Evolutionary conservation across 2,113 vertebrate species (phyloP), one percentile per base, ranked within the genome.

Genomic region (Tonatia bakeri): DNA sequence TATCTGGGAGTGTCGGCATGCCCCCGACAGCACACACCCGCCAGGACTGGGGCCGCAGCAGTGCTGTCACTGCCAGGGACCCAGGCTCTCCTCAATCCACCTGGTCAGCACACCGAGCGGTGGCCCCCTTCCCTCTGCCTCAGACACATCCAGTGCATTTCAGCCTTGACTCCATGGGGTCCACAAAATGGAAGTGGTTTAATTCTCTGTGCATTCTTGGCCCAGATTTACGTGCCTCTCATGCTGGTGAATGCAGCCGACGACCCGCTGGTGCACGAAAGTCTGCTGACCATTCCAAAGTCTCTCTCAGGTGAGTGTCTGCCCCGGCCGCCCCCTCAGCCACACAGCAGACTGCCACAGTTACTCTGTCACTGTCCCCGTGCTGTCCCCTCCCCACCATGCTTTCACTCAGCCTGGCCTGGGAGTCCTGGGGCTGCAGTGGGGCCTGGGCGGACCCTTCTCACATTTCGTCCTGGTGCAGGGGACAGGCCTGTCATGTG

Each of bases 171-270:
- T 86, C 86, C 4, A 0, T 1, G 12, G 22, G 22, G 12, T 79
- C 77, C 19, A 3, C 26, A 77, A 67, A 75, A 56, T 43, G 15
- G 47, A 54, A 26, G 9, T 3, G 1, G 3, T 24, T 73, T 76
- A 64, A 81, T 54, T 45, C 43, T 61, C 22, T 59, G 31, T 79
- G 3, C 50, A 26, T 95, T 52, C 79, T 69, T 52, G 6, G 47
- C 97, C 73, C 97, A 99, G 99, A 99, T 99, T 75, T 98, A 99
- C 20, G 99, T 99, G 98, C 99, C 99, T 70, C 99, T 99, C 97
- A 98, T 99, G 98, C 98, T 99, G 95, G 99, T 99, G 67, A 99
- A 99, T 97, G 99, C 99, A 70, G 99, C 98, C 67, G 99, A 99
- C 76, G 99, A 99, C 96, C 99, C 99, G 43, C 98, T 99, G 96